Base-by-base conservation (phyloP, 2,797 vertebrate species). In the Acanthornis magna region DNA sequence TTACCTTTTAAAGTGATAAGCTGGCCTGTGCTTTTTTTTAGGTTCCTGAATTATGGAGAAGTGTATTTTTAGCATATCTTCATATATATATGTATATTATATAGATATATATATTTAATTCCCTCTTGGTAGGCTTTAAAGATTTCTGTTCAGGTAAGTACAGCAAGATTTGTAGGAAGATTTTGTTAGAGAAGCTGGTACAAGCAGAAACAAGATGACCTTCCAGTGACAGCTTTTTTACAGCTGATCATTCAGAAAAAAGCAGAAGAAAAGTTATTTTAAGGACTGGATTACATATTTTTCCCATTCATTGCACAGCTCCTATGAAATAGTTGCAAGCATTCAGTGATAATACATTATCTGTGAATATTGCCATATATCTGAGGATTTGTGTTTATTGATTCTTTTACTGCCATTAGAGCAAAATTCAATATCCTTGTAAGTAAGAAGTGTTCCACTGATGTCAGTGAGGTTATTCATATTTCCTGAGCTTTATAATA, bases 401-500 rank as follows among this genome's bases (percentile, higher is more conserved):
- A 91, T 92, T 79, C 32, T 81, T 91, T 87, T 76, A 50, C 65
- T 85, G 45, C 4, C 3, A 0, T 88, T 96, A 91, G 78, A 82
- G 63, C 38, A 87, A 91, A 94, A 87, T 79, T 65, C 81, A 91
- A 72, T 89, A 81, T 32, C 55, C 20, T 71, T 82, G 50, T 85
- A 87, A 79, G 67, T 21, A 88, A 57, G 55, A 42, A 65, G 3
- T 58, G 74, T 80, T 91, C 45, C n/a, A 20, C n/a, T 87, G 74
- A 91, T 88, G 68, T 85, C 84, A 74, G 43, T 72, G 87, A 90
- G 72, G 88, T 94, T 89, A 85, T 79, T 93, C 66, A 42, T 74
- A 40, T 93, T 95, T 94, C 53, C 57, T 67, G 65, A 87, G 32
- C 34, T 63, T 50, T 67, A 0, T 23, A 65, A 66, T 57, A 89